Conservation (phyloP, 2,888 invertebrate species). For the Helleia helle region DNA sequence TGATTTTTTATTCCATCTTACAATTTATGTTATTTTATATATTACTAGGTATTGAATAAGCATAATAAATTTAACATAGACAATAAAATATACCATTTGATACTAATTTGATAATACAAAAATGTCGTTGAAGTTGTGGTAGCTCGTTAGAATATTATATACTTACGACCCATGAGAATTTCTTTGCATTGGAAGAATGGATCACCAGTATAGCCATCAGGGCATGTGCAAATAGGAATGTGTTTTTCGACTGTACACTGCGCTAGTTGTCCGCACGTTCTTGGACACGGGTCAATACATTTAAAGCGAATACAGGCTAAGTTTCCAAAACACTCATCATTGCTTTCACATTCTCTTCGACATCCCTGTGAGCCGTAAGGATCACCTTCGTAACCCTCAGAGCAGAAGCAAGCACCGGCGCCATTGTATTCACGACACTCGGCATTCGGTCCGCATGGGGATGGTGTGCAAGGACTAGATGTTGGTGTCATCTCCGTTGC, state of each 20-base stretch:
- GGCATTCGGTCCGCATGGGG: constrained; percentile 89
- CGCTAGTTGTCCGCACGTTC: constrained; percentile 86
- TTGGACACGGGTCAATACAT: constrained; percentile 89
- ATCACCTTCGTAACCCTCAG: constrained; percentile 85
- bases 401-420: constrained; percentile 89
- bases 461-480: constrained; percentile 85
- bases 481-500: constrained; percentile 75
- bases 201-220: constrained; percentile 84
- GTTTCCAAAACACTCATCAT: constrained; percentile 81
- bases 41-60: too few relatives aligned
- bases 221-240: constrained; percentile 85
- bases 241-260: constrained; percentile 86
- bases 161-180: constrained; percentile 55
- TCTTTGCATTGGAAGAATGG: constrained; percentile 85
- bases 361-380: constrained; percentile 84
- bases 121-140: too few relatives aligned
- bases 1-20: too few relatives aligned
- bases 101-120: too few relatives aligned
- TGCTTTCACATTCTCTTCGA: constrained; percentile 84
- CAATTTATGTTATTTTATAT: too few relatives aligned
- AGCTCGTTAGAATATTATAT: too few relatives aligned
- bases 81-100: too few relatives aligned
- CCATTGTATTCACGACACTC: constrained; percentile 88
- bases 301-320: constrained; percentile 87
- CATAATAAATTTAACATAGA: too few relatives aligned